phyloP scores from a whole-genome alignment of 2,113 vertebrate species.

The Mellivora capensis region DNA sequence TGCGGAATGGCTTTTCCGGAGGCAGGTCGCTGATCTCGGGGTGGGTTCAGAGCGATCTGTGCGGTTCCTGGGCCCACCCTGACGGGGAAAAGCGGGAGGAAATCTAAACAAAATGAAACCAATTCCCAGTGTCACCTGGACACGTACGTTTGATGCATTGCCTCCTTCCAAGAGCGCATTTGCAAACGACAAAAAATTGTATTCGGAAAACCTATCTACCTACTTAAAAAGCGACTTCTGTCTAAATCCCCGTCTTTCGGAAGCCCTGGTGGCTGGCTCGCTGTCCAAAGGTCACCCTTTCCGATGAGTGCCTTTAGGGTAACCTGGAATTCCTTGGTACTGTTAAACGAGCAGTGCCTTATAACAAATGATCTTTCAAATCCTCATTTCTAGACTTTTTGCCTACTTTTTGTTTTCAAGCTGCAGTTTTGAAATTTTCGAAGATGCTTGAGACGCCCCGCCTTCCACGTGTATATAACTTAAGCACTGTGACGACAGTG shows the following conservation, averaged over 20 bases:
- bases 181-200: slow-evolving; percentile 22
- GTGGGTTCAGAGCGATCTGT: background rate
- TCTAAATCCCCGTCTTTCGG: slow-evolving; percentile 51
- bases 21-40: background rate
- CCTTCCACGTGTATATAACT: background rate
- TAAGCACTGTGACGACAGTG: slow-evolving; percentile 18
- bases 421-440: slow-evolving; percentile 6
- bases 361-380: slow-evolving; percentile 7
- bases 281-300: slow-evolving; percentile 67
- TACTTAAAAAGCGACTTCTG: slow-evolving; percentile 44
- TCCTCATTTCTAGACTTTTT: background rate
- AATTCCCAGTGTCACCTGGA: slow-evolving; percentile 13
- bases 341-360: background rate
- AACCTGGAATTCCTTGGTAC: slow-evolving; percentile 48
- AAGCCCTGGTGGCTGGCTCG: background rate
- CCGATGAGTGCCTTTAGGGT: slow-evolving; percentile 40
- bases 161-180: background rate
- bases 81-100: background rate
- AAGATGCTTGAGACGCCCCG: background rate
- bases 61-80: background rate
- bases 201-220: background rate
- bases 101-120: slow-evolving; percentile 57
- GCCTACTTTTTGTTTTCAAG: slow-evolving; percentile 16
- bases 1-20: background rate
- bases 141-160: background rate